phyloP scores from a whole-genome alignment of 2,797 vertebrate species.

The Erithacus rubecula region DNA sequence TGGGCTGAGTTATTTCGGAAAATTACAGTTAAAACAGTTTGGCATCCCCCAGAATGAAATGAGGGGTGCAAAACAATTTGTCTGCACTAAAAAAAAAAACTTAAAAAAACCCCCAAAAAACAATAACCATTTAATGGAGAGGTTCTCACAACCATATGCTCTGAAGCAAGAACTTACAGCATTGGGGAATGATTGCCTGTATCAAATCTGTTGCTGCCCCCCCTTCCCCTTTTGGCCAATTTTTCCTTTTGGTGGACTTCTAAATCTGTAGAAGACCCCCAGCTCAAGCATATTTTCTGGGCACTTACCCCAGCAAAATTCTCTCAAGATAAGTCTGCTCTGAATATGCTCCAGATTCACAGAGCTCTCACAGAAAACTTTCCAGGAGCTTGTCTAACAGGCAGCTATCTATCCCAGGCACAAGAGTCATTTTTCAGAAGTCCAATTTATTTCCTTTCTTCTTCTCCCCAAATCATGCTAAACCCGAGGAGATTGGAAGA shows the following conservation, averaged over 20 bases:
- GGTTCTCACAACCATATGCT: background rate
- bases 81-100: background rate
- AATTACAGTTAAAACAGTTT: conserved; percentile 38
- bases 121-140: background rate
- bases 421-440: background rate
- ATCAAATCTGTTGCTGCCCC: background rate
- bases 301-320: background rate
- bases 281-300: background rate
- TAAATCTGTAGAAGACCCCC: background rate
- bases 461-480: background rate
- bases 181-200: background rate
- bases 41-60: conserved; percentile 7
- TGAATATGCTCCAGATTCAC: background rate
- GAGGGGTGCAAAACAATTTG: conserved; percentile 5
- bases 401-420: background rate
- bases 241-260: background rate
- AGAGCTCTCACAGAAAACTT: background rate
- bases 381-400: background rate
- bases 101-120: background rate
- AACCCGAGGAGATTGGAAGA: background rate
- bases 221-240: background rate
- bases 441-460: background rate
- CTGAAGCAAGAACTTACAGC: background rate
- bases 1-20: conserved; percentile 39
- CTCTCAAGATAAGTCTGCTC: background rate